phyloP scores from a whole-genome alignment of 53 echinoderm and acorn worm genomes.

The Holothuria leucospilota region DNA sequence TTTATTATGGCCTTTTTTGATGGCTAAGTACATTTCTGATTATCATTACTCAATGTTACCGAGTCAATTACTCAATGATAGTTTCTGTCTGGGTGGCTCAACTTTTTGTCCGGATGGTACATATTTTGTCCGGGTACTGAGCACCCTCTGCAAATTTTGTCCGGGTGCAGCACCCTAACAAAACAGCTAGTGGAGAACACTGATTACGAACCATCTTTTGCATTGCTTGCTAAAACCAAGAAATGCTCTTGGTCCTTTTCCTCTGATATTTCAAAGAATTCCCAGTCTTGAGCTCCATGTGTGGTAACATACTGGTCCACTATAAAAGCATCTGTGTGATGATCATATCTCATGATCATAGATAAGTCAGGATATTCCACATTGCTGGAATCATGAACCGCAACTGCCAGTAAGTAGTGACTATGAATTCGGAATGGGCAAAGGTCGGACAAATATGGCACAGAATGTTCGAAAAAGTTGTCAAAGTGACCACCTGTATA shows the following conservation, averaged over 20 bases:
- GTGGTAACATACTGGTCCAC: constrained; percentile 70
- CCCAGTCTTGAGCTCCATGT: constrained; percentile 76
- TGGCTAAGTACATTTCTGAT: too few relatives aligned
- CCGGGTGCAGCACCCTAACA: too few relatives aligned
- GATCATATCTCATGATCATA: constrained; percentile 54
- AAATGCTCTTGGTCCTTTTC: constrained; percentile 76
- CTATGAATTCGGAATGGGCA: constrained; percentile 72
- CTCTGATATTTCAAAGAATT: constrained; percentile 73
- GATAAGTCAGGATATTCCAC: constrained; percentile 51
- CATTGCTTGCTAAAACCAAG: constrained; percentile 75
- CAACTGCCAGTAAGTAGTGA: constrained; percentile 68
- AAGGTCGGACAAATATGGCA: constrained; percentile 60
- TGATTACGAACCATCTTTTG: constrained; percentile 21
- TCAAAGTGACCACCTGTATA: background rate
- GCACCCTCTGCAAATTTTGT: too few relatives aligned
- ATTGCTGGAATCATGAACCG: constrained; percentile 42
- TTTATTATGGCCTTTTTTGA: too few relatives aligned
- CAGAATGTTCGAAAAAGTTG: constrained; percentile 17
- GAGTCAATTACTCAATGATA: too few relatives aligned
- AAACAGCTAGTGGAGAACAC: too few relatives aligned
- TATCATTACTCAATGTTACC: too few relatives aligned
- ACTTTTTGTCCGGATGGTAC: too few relatives aligned
- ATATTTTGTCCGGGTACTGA: too few relatives aligned
- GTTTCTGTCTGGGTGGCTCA: too few relatives aligned
- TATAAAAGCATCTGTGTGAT: constrained; percentile 51